Evolutionary conservation across 2,113 vertebrate species (phyloP).

Genomic region (Datnioides undecimradiatus): DNA sequence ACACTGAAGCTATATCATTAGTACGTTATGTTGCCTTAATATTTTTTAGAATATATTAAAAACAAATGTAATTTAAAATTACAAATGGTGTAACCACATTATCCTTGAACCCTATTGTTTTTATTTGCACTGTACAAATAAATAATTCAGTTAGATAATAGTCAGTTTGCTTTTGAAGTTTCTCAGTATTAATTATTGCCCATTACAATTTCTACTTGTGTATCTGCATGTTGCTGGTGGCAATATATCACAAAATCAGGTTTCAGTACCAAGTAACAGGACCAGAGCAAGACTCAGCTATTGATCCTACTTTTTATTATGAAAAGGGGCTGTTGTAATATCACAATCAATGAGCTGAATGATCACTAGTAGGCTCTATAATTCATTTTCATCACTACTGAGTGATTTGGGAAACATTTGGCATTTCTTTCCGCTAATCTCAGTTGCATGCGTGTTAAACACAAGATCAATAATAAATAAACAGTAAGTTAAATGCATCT

Average conservation of each 20-base stretch:
- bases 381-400: background rate
- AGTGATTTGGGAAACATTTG: background rate
- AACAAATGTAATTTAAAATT: background rate
- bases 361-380: background rate
- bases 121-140: no score
- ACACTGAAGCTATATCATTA: background rate
- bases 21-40: background rate
- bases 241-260: no score
- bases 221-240: no score
- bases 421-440: background rate
- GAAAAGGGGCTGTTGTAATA: no score
- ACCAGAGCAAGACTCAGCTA: background rate
- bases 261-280: no score
- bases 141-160: no score
- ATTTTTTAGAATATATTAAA: no score
- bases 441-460: background rate
- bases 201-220: no score
- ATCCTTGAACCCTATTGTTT: background rate
- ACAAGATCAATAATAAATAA: background rate
- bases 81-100: background rate
- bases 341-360: no score
- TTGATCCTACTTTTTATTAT: background rate
- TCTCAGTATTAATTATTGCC: background rate
- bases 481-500: background rate
- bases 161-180: background rate